Evolutionary conservation across 1,140 invertebrate genomes (phyloP).

Genomic region (Penaeus japonicus): DNA sequence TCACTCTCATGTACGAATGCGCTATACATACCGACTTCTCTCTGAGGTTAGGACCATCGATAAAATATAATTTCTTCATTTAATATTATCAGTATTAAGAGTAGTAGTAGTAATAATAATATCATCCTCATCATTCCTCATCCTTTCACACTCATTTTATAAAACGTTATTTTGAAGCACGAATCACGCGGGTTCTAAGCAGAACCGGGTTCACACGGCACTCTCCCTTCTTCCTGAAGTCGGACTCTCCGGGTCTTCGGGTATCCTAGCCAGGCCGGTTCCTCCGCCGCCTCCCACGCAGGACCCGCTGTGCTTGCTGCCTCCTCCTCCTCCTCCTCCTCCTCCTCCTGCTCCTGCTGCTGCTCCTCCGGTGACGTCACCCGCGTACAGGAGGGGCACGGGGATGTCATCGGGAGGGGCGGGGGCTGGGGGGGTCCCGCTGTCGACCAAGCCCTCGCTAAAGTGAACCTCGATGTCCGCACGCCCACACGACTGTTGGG

Average conservation of each 20-base stretch:
- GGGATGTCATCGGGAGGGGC: slow-evolving; percentile 34
- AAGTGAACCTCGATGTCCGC: slow-evolving; percentile 40
- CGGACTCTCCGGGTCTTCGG: slow-evolving; percentile 43
- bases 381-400: slow-evolving; percentile 28
- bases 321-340: neutral
- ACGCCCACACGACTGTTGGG: slow-evolving; percentile 28
- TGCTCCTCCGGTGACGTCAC: neutral
- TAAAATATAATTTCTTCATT: no score
- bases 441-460: slow-evolving; percentile 10
- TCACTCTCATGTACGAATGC: no score
- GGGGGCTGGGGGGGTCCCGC: slow-evolving; percentile 35
- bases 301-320: neutral
- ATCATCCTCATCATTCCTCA: neutral
- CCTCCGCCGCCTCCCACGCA: neutral
- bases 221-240: slow-evolving; percentile 35
- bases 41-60: no score
- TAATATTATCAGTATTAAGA: no score
- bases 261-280: slow-evolving; percentile 30
- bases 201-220: slow-evolving; percentile 38
- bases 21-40: no score
- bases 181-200: neutral
- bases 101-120: no score
- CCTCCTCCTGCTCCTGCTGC: neutral
- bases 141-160: neutral
- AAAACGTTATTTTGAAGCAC: neutral